phyloP scores from a whole-genome alignment of 2,797 vertebrate species.

The Crossoptilon crossoptilon region DNA sequence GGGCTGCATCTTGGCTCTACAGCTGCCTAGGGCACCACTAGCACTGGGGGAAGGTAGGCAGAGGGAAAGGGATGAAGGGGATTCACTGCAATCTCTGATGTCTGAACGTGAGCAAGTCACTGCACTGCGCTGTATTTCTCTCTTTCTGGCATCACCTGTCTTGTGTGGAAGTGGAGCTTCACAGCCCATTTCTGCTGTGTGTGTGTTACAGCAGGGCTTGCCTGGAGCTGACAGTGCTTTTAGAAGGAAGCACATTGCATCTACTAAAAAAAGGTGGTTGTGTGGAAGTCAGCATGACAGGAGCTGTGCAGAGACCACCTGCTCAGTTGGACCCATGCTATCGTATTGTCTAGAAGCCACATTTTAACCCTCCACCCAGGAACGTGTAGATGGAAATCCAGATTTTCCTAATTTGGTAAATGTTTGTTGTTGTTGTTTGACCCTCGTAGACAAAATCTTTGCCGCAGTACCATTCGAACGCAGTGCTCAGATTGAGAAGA shows the following conservation, averaged over 20 bases:
- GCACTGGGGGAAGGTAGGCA: background rate
- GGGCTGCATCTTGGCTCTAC: background rate
- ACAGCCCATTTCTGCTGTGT: accelerated
- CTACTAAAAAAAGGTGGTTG: background rate
- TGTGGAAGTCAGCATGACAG: background rate
- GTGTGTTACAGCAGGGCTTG: background rate
- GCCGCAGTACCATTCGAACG: background rate
- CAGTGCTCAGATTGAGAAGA: background rate
- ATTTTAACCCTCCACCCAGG: background rate
- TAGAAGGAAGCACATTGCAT: background rate
- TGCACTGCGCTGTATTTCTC: background rate
- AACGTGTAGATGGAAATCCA: background rate
- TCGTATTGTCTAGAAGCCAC: background rate
- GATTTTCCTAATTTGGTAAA: background rate
- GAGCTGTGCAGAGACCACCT: background rate
- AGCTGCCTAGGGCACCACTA: background rate
- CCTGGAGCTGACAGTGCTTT: background rate
- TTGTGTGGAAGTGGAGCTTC: background rate
- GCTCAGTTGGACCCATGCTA: background rate
- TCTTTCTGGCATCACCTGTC: background rate
- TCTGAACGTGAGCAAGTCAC: background rate
- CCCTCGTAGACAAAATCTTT: background rate
- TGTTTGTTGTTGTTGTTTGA: background rate
- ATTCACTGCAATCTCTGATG: background rate
- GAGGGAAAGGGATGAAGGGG: background rate